Conservation (phyloP, 2,888 invertebrate genomes). For the Nycteola revayana region DNA sequence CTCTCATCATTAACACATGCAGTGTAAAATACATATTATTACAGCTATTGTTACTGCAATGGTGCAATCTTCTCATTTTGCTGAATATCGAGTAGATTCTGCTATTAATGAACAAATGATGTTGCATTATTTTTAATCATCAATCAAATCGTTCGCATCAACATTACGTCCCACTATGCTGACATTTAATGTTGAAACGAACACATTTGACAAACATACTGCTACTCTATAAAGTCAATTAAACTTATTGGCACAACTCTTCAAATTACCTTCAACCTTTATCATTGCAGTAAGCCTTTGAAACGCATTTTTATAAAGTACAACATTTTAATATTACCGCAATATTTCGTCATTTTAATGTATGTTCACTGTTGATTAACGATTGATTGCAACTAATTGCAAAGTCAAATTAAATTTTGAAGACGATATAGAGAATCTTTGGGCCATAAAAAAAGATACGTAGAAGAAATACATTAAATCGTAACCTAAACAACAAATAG, state of each 20-base stretch:
- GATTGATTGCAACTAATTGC: slow-evolving; percentile 19
- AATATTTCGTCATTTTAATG: slow-evolving; percentile 13
- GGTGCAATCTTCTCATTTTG: slow-evolving; percentile 22
- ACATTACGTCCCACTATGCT: slow-evolving; percentile 28
- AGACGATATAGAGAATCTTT: slow-evolving; percentile 3
- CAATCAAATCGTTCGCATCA: slow-evolving; percentile 49
- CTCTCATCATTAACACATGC: slow-evolving; percentile 55
- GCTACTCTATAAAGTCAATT: slow-evolving; percentile 28
- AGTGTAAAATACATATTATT: slow-evolving; percentile 11
- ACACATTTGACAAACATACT: slow-evolving; percentile 41
- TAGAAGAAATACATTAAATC: too few relatives aligned
- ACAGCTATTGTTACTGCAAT: slow-evolving; percentile 34
- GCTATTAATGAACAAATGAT: slow-evolving; percentile 37
- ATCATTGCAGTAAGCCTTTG: slow-evolving; percentile 30
- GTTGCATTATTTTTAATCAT: slow-evolving; percentile 58
- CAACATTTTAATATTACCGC: slow-evolving; percentile 12
- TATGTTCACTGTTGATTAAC: slow-evolving; percentile 17
- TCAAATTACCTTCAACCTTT: slow-evolving; percentile 27
- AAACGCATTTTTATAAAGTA: slow-evolving; percentile 4
- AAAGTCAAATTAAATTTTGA: slow-evolving; percentile 16
- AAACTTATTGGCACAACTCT: slow-evolving; percentile 21
- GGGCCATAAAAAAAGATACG: slow-evolving; percentile 2
- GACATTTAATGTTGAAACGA: slow-evolving; percentile 41
- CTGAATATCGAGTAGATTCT: slow-evolving; percentile 25
- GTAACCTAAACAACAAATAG: too few relatives aligned